A percentile compares a stretch with the other conserved stretches of the same genome.
Evolutionary conservation across 2,888 invertebrate species (phyloP).

Genomic region (Volucella bombylans): DNA sequence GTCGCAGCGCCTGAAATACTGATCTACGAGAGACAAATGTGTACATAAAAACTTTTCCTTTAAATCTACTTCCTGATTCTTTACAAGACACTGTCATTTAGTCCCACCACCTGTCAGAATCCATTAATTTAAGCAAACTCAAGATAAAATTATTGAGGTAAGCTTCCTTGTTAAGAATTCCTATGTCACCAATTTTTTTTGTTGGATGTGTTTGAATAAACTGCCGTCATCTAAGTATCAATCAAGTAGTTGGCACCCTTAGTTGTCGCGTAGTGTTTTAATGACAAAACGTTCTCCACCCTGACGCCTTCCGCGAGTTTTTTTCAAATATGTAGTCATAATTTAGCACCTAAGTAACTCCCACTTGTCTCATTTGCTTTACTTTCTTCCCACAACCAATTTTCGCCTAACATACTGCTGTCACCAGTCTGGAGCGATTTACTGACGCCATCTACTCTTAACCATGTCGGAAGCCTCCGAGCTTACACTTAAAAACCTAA

Average conservation of each 20-base stretch:
- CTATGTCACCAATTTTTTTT: not conserved
- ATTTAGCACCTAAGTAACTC: constrained; percentile 24
- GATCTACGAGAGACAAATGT: no score
- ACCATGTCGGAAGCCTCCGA: no score
- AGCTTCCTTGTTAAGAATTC: no score
- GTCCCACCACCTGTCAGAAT: no score
- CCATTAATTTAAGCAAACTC: no score
- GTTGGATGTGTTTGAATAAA: not conserved
- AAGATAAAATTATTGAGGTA: no score
- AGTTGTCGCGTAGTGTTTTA: not conserved
- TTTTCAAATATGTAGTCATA: constrained; percentile 10
- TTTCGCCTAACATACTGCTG: constrained; percentile 36
- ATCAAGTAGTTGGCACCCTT: constrained; percentile 21
- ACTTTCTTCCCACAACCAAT: constrained; percentile 34
- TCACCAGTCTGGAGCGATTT: constrained; percentile 43
- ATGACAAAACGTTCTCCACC: constrained; percentile 8
- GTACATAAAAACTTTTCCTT: no score
- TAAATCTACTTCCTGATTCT: no score
- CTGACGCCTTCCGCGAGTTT: constrained; percentile 24
- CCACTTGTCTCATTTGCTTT: constrained; percentile 22
- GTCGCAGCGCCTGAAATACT: no score
- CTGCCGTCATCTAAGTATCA: constrained; percentile 18
- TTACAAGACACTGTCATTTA: no score
- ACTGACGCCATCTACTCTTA: constrained; percentile 23
- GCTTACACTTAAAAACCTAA: no score